These are phyloP conservation scores for Sphenopsis melanotis DNA, from an alignment of 2,797 vertebrate species.

Conservation along the genomic window DNA sequence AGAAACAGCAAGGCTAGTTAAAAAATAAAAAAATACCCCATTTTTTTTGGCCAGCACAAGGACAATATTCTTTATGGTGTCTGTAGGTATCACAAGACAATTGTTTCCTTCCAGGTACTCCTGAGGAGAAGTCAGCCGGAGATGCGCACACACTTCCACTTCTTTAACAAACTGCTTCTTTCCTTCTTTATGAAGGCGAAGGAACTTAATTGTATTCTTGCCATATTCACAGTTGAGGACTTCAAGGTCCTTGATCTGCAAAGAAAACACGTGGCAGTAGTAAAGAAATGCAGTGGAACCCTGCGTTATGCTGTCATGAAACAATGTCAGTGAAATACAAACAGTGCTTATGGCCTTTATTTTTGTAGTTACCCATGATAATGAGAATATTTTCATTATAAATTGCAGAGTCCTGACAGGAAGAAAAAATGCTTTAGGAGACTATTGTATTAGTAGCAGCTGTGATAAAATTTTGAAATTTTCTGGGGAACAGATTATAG, in stretches of 20 bases:
- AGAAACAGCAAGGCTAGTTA: not conserved
- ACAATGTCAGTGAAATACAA: not conserved
- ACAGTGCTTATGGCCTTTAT: not conserved
- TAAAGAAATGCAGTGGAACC: not conserved
- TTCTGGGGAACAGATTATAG: not conserved
- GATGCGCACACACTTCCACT: constrained; percentile 84
- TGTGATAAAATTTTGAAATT: not conserved
- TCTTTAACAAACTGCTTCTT: constrained; percentile 84
- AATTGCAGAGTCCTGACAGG: not conserved
- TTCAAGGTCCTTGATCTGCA: constrained; percentile 81
- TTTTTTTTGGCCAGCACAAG: constrained; percentile 89
- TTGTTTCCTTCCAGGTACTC: constrained; percentile 91
- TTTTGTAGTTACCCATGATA: not conserved
- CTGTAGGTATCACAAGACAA: constrained; percentile 91
- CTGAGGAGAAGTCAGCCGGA: constrained; percentile 84
- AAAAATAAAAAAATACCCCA: constrained; percentile 80
- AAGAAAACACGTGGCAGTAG: not conserved
- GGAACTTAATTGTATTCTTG: constrained; percentile 89
- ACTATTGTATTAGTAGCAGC: not conserved
- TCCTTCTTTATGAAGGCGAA: constrained; percentile 82
- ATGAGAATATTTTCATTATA: not conserved
- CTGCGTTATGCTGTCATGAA: not conserved
- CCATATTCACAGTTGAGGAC: constrained; percentile 92
- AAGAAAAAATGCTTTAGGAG: not conserved
- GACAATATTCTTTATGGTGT: constrained; percentile 96